A percentile compares a stretch with the other conserved stretches of the same genome.
phyloP scores from a whole-genome alignment of 1,140 invertebrate genomes.

The Lethrus apterus region DNA sequence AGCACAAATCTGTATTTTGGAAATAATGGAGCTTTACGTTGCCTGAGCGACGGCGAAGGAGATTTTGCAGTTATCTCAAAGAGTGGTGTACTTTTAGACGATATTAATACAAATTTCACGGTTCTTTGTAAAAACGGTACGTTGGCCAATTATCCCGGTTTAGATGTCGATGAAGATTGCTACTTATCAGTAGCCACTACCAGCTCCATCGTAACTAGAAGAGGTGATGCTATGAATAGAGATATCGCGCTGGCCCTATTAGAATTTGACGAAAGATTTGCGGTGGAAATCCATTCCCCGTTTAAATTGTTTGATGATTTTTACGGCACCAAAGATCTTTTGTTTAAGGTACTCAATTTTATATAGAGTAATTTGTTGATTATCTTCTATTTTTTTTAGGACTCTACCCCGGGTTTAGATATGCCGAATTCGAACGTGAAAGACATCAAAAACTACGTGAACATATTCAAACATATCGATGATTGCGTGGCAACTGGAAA shows the following conservation, averaged over 20 bases:
- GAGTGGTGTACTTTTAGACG: constrained; percentile 19
- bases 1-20: constrained; percentile 54
- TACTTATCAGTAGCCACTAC: constrained; percentile 50
- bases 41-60: constrained; percentile 46
- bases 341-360: constrained; percentile 47
- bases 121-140: constrained; percentile 53
- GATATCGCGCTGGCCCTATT: constrained; percentile 24
- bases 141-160: constrained; percentile 43
- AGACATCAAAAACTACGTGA: constrained; percentile 35
- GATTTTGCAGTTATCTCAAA: constrained; percentile 53
- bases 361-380: neutral
- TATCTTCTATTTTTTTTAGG: constrained; percentile 19
- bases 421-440: constrained; percentile 12
- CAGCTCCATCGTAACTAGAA: constrained; percentile 47
- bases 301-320: constrained; percentile 46
- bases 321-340: constrained; percentile 43
- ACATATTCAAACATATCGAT: constrained; percentile 40
- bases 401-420: constrained; percentile 47
- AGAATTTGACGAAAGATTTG: constrained; percentile 27
- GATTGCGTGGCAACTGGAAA: constrained; percentile 21
- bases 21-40: constrained; percentile 53
- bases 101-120: constrained; percentile 36
- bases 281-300: constrained; percentile 18
- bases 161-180: constrained; percentile 47
- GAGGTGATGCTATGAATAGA: constrained; percentile 28